Percentiles rank a stretch among this genome's conserved stretches.
Evolutionary conservation across 1,140 invertebrate species (phyloP).

Genomic region (Oedothorax gibbosus): DNA sequence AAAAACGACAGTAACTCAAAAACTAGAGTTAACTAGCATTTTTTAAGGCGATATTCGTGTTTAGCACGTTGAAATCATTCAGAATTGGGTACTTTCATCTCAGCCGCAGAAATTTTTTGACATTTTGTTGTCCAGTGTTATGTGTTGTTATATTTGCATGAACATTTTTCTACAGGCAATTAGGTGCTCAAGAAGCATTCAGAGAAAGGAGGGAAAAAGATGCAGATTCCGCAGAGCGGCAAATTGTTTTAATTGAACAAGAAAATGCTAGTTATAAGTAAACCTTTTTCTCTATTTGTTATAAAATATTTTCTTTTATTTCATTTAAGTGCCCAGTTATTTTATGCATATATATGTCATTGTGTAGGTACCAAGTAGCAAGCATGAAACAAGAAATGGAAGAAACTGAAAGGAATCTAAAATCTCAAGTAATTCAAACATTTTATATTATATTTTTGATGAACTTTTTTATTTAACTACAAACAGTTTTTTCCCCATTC

Average conservation of each 20-base stretch:
- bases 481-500: not conserved
- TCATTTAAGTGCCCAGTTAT: too few relatives aligned
- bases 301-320: not conserved
- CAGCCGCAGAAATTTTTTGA: too few relatives aligned
- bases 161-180: constrained; percentile 74
- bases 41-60: too few relatives aligned
- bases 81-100: too few relatives aligned
- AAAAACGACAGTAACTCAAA: too few relatives aligned
- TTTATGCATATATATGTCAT: too few relatives aligned
- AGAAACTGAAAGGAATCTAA: constrained; percentile 56
- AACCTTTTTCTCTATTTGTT: not conserved
- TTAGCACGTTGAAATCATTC: too few relatives aligned
- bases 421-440: constrained; percentile 33
- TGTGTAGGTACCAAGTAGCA: constrained; percentile 45
- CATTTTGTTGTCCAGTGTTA: too few relatives aligned
- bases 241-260: constrained; percentile 80
- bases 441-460: not conserved
- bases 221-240: constrained; percentile 81
- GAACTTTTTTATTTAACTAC: not conserved
- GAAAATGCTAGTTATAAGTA: constrained; percentile 72
- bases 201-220: constrained; percentile 87
- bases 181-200: constrained; percentile 82
- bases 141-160: too few relatives aligned
- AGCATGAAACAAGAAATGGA: constrained; percentile 60
- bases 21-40: too few relatives aligned